Base-by-base conservation (phyloP, 2,888 invertebrate species). In the Germaria angustata region DNA sequence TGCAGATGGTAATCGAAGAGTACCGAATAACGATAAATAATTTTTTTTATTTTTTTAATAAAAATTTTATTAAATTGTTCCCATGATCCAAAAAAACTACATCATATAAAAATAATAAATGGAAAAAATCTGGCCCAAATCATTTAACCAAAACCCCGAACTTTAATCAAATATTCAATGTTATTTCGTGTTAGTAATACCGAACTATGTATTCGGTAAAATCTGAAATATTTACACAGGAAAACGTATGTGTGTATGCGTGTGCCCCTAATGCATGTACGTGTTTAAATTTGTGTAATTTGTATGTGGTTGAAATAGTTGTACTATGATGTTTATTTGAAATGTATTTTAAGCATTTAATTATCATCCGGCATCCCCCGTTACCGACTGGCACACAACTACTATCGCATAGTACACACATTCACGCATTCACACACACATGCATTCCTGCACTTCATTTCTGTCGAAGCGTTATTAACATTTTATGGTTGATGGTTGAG, bases 401-500 rank as follows among this genome's bases (percentile, higher is more conserved):
- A 20, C 22, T 17, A 13, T 15, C 15, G 51, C 5, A n/a, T n/a
- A n/a, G 9, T 5, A 9, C 15, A 34, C 44, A 32, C 11, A 63
- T 6, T 9, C 17, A n/a, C 32, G 7, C 22, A 20, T 22, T 8
- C 36, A 20, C 7, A 11, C 46, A 46, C 5, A 22, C 49, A 24
- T 13, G 13, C 24, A 49, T 22, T 8, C 8, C 15, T 13, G 5
- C 8, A 61, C 17, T n/a, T 32, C 9, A 3, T 17, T 46, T 49
- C 32, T 17, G 39, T 32, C 11, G 55, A 32, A 53, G 55, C 73
- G 55, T 73, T 68, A 65, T 73, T 66, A 68, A 63, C 49, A 80
- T 76, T 69, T 61, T 68, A 76, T 61, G 66, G 49, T 59, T 36
- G 61, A 61, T 53, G 79, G 59, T 73, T 80, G 72, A 73, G 34